These are phyloP conservation scores for Chymomyza fuscimana DNA, from an alignment of 2,888 invertebrate genomes.

Conservation along the genomic window DNA sequence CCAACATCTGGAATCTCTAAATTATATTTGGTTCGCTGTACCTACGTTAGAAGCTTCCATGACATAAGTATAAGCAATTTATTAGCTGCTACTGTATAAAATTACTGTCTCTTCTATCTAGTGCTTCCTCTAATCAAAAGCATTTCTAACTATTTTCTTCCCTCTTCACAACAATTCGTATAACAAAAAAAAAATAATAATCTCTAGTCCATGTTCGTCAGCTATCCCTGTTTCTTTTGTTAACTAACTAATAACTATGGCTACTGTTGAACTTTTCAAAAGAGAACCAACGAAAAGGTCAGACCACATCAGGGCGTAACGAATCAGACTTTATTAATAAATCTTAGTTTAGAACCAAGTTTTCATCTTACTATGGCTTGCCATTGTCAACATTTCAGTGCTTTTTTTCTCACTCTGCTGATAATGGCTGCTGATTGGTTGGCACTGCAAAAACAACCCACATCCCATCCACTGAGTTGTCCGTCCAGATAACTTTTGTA, in stretches of 20 bases:
- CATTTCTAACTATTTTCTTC: not conserved
- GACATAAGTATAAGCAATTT: not conserved
- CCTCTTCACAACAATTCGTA: not conserved
- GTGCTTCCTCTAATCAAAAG: not conserved
- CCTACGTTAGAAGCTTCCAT: too few species aligned
- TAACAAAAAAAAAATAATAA: not conserved
- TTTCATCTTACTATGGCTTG: not conserved
- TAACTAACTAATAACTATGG: not conserved
- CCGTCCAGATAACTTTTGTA: constrained; percentile 12
- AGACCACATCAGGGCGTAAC: not conserved
- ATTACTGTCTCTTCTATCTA: not conserved
- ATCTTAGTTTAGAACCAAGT: constrained; percentile 29
- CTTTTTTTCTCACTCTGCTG: constrained; percentile 25
- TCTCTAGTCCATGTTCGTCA: not conserved
- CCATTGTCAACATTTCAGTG: constrained; percentile 13
- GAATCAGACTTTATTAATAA: constrained; percentile 23
- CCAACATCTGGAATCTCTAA: too few species aligned
- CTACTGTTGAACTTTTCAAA: not conserved
- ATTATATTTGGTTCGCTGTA: too few species aligned
- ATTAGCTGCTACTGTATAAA: not conserved
- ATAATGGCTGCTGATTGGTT: constrained; percentile 49
- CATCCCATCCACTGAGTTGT: not conserved
- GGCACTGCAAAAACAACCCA: constrained; percentile 16
- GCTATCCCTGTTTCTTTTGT: not conserved
- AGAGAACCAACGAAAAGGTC: not conserved